Base-by-base conservation (phyloP, 1,140 invertebrate species). In the Lucilia cuprina region DNA sequence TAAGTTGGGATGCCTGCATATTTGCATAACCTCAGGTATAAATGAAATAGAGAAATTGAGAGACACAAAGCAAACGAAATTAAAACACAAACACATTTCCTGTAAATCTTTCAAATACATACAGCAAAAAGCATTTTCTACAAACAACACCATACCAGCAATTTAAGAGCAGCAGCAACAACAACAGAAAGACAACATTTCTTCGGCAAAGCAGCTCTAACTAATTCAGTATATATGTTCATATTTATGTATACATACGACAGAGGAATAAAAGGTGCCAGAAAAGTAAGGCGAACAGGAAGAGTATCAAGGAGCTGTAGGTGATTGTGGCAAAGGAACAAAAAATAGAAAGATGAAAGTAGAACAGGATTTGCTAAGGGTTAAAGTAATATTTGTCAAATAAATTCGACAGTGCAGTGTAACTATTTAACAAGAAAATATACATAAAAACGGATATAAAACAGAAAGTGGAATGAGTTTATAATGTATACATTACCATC, bases 401-500 rank as follows among this genome's bases (percentile, higher is more conserved):
- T 19, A 78, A 75, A 75, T 75, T 12, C 74, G 13, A 75, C 74
- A 30, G 25, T 25, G 34, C 74, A 75, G 3, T 75, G 9, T 25
- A 21, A 41, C 41, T 41, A 41, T 2, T 41, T 41, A 8, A 41
- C 41, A 41, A 55, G 50, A 14, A 55, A 55, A 55, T 12, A 13
- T n/a, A 55, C 7, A 55, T 4, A 55, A 0, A 17, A 5, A 55
- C 1, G 4, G 9, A 55, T 55, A 55, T 55, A 13, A 55, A 17
- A 17, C 9, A 55, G 50, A 55, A 55, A 55, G 17, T 55, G 4
- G 17, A 19, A 21, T 70, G 60, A 21, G 60, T 70, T 7, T 19
- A 47, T 7, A 82, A 49, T 60, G 49, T 34, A 82, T 82, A 91
- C 91, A 70, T 92, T 93, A 97, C 96, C 96, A 95, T 96, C 96